Evolutionary conservation across 2,888 invertebrate genomes (phyloP).

Genomic region (Byasa hedistus): DNA sequence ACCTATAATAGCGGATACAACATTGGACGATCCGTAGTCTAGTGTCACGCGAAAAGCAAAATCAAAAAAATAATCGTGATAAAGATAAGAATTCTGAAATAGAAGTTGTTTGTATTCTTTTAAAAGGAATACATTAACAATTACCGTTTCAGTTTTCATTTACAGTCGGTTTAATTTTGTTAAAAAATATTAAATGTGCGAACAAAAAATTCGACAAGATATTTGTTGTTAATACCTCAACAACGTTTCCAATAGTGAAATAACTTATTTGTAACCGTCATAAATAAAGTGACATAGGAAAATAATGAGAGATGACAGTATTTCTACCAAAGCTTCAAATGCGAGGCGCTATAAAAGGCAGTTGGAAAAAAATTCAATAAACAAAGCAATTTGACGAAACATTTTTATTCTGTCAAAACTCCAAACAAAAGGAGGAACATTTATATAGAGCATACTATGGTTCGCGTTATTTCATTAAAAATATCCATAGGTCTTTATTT

Average conservation of each 20-base stretch:
- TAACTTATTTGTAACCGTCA: background rate
- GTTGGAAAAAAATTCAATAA: background rate
- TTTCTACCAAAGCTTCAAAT: background rate
- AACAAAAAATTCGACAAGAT: no score
- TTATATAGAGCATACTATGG: no score
- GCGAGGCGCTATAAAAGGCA: background rate
- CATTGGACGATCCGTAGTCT: no score
- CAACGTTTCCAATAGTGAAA: background rate
- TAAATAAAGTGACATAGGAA: background rate
- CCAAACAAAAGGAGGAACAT: background rate
- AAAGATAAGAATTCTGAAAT: no score
- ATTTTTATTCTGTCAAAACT: background rate
- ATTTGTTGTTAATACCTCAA: background rate
- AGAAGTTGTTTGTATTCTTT: no score
- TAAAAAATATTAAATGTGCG: background rate
- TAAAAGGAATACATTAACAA: no score
- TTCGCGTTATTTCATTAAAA: no score
- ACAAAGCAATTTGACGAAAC: conserved; percentile 1
- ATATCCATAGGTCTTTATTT: no score
- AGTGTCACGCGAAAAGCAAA: no score
- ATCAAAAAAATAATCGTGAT: no score
- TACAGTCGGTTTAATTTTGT: background rate
- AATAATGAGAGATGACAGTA: background rate
- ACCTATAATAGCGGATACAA: no score
- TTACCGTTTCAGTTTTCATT: no score